Evolutionary conservation across 35 echinoderm and acorn worm genomes (phyloP).

Genomic region (Hemicentrotus pulcherrimus): DNA sequence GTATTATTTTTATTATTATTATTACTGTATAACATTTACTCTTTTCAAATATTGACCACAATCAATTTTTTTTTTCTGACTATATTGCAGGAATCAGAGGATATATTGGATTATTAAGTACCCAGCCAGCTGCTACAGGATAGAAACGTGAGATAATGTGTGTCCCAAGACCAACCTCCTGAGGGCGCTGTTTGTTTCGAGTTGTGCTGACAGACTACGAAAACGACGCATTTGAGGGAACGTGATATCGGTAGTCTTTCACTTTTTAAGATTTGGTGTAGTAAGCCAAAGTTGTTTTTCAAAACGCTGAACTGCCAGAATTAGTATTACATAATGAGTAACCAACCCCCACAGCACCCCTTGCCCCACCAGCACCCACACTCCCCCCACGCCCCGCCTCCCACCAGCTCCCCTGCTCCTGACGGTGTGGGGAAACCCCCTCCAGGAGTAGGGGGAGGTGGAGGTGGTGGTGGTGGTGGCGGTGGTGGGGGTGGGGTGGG

Average conservation of each 20-base stretch:
- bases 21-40: neutral
- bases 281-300: neutral
- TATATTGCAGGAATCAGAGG: neutral
- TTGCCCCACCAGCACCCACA: conserved; percentile 25
- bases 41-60: neutral
- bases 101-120: conserved; percentile 33
- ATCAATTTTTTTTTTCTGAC: neutral
- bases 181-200: neutral
- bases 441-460: conserved; percentile 44
- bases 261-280: neutral
- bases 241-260: neutral
- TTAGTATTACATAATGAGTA: neutral
- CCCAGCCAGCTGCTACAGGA: neutral
- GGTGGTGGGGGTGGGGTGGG: conserved; percentile 27
- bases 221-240: neutral
- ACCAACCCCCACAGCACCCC: conserved; percentile 43
- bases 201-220: neutral
- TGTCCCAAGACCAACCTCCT: neutral
- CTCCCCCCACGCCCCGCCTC: conserved; percentile 22
- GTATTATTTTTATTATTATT: neutral
- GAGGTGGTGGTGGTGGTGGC: conserved; percentile 11
- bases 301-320: neutral
- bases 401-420: conserved; percentile 46
- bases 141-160: neutral
- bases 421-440: conserved; percentile 48